Conservation (phyloP, 2,797 vertebrate genomes). For the Anguilla anguilla region DNA sequence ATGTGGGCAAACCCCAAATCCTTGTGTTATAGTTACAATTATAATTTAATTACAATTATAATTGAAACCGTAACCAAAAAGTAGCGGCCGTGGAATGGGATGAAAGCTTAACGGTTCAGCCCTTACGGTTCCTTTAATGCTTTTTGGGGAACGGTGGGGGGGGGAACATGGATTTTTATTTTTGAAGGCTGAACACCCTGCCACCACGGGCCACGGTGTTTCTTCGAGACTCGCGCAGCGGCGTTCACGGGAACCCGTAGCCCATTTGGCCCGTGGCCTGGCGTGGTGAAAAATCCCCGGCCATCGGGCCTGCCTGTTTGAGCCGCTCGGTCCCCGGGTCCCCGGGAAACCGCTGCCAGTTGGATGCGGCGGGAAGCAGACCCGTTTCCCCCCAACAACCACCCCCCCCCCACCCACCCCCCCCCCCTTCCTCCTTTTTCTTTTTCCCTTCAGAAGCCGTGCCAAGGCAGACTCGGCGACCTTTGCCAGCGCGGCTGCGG, state of each 20-base stretch:
- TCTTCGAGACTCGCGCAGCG: background rate
- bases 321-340: slow-evolving; percentile 19
- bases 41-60: background rate
- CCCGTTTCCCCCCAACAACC: background rate
- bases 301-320: slow-evolving; percentile 18
- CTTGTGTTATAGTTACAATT: background rate
- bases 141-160: slow-evolving; percentile 23
- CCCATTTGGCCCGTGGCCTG: slow-evolving; percentile 29
- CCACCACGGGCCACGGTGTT: slow-evolving; percentile 6
- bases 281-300: slow-evolving; percentile 16
- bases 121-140: slow-evolving; percentile 16
- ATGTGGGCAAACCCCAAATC: background rate
- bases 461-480: slow-evolving; percentile 32
- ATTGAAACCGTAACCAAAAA: background rate
- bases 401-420: too few species aligned
- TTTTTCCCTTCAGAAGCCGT: slow-evolving; percentile 32
- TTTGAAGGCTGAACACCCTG: background rate
- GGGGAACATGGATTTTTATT: slow-evolving; percentile 24
- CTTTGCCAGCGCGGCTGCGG: slow-evolving; percentile 30
- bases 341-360: slow-evolving; percentile 31
- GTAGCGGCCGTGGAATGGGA: background rate
- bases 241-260: slow-evolving; percentile 12
- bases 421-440: background rate
- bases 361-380: slow-evolving; percentile 36
- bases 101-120: background rate